Evolutionary conservation across 2,888 invertebrate genomes (phyloP).

Genomic region (Odontocolon sp.): DNA sequence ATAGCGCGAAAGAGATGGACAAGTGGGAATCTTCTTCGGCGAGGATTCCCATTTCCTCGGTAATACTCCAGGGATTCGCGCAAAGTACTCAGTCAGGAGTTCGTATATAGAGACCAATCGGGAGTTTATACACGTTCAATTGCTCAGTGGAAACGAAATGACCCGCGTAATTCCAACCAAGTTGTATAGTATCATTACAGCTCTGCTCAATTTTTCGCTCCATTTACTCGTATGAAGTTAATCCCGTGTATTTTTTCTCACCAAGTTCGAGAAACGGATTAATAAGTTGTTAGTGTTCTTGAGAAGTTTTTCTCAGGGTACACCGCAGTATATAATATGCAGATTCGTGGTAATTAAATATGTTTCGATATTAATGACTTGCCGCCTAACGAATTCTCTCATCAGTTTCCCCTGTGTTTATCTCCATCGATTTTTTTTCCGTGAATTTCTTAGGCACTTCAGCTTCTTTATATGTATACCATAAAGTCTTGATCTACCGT

Average conservation of each 20-base stretch:
- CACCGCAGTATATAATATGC: constrained; percentile 37
- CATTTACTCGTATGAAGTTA: constrained; percentile 16
- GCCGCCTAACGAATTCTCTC: constrained; percentile 49
- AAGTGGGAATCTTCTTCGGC: constrained; percentile 50
- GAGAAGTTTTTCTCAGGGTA: constrained; percentile 42
- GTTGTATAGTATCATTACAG: constrained; percentile 47
- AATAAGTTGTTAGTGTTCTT: constrained; percentile 35
- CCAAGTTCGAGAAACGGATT: constrained; percentile 49
- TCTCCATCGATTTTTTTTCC: constrained; percentile 15
- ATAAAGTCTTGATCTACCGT: constrained; percentile 19
- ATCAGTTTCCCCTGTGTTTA: constrained; percentile 31
- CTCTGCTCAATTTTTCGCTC: constrained; percentile 18
- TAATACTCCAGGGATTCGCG: constrained; percentile 57
- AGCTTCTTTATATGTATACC: not conserved
- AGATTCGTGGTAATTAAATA: constrained; percentile 51
- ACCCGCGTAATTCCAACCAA: constrained; percentile 47
- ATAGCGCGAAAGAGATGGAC: constrained; percentile 43
- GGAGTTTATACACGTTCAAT: constrained; percentile 63
- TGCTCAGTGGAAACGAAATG: constrained; percentile 54
- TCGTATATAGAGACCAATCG: constrained; percentile 38
- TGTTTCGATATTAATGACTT: constrained; percentile 32
- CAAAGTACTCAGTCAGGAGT: not conserved
- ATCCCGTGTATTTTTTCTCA: constrained; percentile 50
- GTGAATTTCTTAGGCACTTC: constrained; percentile 16
- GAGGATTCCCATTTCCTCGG: constrained; percentile 54